Percentiles rank a stretch among this genome's conserved stretches.
phyloP scores from a whole-genome alignment of 1,140 invertebrate species.

The Pissodes strobi region DNA sequence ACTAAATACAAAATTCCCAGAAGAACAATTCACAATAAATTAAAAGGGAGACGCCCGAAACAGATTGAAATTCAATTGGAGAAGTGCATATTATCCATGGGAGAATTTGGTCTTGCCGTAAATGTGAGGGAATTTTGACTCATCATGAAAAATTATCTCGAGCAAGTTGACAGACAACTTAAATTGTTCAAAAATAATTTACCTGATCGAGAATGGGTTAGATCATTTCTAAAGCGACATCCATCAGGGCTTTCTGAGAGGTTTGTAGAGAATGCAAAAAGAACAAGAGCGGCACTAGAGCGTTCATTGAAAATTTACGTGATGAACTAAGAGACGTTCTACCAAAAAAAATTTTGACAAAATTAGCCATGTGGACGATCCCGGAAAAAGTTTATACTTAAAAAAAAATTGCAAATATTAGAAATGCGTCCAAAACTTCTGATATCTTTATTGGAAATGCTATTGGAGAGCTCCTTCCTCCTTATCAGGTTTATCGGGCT shows the following conservation, averaged over 20 bases:
- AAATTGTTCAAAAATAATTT: no score
- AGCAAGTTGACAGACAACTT: background rate
- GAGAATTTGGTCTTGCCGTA: slow-evolving; percentile 4
- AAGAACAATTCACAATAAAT: slow-evolving; percentile 2
- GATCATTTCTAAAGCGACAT: background rate
- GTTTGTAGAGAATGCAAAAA: slow-evolving; percentile 11
- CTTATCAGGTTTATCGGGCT: slow-evolving; percentile 16
- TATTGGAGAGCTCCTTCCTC: background rate
- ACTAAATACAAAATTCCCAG: slow-evolving; percentile 1
- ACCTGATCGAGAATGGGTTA: slow-evolving; percentile 12
- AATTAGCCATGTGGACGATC: slow-evolving; percentile 3
- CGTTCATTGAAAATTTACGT: no score
- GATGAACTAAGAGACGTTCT: slow-evolving; percentile 2
- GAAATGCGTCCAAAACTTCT: slow-evolving; percentile 1
- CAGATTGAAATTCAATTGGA: no score
- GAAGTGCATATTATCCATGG: no score
- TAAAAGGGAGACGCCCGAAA: background rate
- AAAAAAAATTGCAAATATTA: slow-evolving; percentile 11
- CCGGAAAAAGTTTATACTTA: slow-evolving; percentile 13
- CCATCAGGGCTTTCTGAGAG: background rate
- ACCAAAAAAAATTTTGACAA: slow-evolving; percentile 13
- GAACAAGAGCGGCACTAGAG: slow-evolving; percentile 1
- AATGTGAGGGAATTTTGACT: background rate
- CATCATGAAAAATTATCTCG: slow-evolving; percentile 3
- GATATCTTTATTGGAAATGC: no score